Base-by-base conservation (phyloP, 2,888 invertebrate genomes). In the Drosophila merina region DNA sequence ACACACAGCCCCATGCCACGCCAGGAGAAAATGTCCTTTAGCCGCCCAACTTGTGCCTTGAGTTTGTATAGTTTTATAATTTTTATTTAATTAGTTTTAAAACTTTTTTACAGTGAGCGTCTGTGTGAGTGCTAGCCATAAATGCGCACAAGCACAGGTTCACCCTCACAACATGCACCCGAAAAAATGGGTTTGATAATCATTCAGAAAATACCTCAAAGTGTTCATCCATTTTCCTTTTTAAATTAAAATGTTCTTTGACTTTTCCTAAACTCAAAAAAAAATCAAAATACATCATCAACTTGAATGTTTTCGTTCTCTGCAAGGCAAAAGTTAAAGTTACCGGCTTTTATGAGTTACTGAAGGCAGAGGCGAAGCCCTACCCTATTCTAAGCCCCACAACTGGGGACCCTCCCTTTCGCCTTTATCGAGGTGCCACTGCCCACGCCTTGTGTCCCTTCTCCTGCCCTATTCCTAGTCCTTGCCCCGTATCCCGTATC, bases 51-150 rank as follows among this genome's bases (percentile, higher is more conserved):
- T 85, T 79, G 66, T 74, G 73, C 77, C 87, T 86, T 75, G 77
- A 77, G 88, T 85, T 85, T 79, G 71, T 78, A 72, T 75, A 88
- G 85, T 84, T 88, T 88, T 86, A 79, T 88, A 88, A 85, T 85
- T 86, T 88, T 88, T 86, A 86, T 86, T 86, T 86, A 86, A 86
- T 88, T 86, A 86, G 85, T 86, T 86, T 86, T 74, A 76, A 86
- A 86, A 88, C 86, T 86, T 81, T 87, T 81, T 76, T 73, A 72
- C 77, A 83, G 80, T 69, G 54, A 56, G 42, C 64, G 57, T 67
- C 33, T 70, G 48, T 57, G 60, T 49, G 49, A 63, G 57, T 63
- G 40, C 33, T 20, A 44, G 36, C 74, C 69, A 71, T 74, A 71
- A 74, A 69, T 68, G 58, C 67, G 57, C 50, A 62, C 42, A 63